These are phyloP conservation scores for Sebastiscus tertius DNA, from an alignment of 2,797 vertebrate species.

Conservation along the genomic window DNA sequence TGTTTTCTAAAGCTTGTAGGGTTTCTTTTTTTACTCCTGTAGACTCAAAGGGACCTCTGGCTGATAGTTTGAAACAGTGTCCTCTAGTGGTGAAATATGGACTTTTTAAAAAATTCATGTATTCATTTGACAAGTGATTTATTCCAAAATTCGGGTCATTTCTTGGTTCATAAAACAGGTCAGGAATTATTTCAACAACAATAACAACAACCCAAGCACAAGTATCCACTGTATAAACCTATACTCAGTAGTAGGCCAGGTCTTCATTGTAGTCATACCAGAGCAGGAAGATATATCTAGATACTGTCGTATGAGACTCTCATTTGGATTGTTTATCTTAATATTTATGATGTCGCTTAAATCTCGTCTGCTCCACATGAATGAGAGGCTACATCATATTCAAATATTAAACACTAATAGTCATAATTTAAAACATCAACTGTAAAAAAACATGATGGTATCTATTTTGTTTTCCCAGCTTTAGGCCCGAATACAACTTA, in stretches of 20 bases:
- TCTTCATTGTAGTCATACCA: not conserved
- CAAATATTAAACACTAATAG: not conserved
- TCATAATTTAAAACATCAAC: not conserved
- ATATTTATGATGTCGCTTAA: slow-evolving; percentile 9
- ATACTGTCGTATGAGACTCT: slow-evolving; percentile 16
- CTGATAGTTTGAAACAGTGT: slow-evolving; percentile 40
- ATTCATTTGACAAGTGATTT: slow-evolving; percentile 33
- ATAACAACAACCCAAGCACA: slow-evolving; percentile 51
- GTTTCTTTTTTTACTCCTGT: not conserved
- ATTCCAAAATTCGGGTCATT: slow-evolving; percentile 17
- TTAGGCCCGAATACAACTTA: not conserved
- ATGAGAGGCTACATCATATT: not conserved
- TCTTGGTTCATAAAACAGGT: slow-evolving; percentile 21
- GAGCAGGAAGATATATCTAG: not conserved
- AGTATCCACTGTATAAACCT: slow-evolving; percentile 26
- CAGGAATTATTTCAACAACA: slow-evolving; percentile 40
- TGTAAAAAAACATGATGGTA: not conserved
- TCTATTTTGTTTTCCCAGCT: not conserved
- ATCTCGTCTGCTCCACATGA: not conserved
- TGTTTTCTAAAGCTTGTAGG: slow-evolving; percentile 40
- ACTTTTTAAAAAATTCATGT: not conserved
- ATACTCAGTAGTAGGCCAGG: not conserved
- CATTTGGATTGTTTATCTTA: not conserved
- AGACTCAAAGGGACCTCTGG: slow-evolving; percentile 23
- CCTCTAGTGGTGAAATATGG: slow-evolving; percentile 50